Conservation (phyloP, 2,888 invertebrate species). For the Tillus elongatus region DNA sequence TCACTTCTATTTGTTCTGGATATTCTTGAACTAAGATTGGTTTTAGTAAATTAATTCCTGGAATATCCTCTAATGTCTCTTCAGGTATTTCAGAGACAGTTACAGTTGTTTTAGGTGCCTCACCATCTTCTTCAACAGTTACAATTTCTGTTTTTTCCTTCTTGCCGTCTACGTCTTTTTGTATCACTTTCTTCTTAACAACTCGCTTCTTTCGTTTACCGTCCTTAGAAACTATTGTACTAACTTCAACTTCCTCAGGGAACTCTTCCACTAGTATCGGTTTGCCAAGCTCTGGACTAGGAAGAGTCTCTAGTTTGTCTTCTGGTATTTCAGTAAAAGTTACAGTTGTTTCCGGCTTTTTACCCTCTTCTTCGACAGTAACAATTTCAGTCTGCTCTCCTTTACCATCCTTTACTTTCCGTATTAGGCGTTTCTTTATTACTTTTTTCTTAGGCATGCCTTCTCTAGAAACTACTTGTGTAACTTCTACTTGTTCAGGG, state of each 20-base stretch:
- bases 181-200: slow-evolving; percentile 38
- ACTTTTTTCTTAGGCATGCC: slow-evolving; percentile 33
- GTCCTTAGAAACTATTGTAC: slow-evolving; percentile 22
- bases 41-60: no score
- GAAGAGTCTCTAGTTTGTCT: slow-evolving; percentile 21
- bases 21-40: slow-evolving; percentile 15
- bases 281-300: slow-evolving; percentile 20
- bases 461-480: slow-evolving; percentile 32
- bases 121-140: slow-evolving; percentile 22
- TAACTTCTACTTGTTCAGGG: slow-evolving; percentile 22
- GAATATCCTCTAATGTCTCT: slow-evolving; percentile 19
- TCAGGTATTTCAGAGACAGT: slow-evolving; percentile 21
- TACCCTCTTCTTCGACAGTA: slow-evolving; percentile 30
- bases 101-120: slow-evolving; percentile 25
- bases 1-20: slow-evolving; percentile 25
- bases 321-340: slow-evolving; percentile 27
- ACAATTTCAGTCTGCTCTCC: slow-evolving; percentile 30
- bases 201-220: slow-evolving; percentile 22
- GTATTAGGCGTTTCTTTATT: slow-evolving; percentile 24
- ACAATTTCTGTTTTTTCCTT: slow-evolving; percentile 36
- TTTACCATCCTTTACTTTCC: slow-evolving; percentile 26
- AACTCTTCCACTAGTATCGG: slow-evolving; percentile 21
- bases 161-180: slow-evolving; percentile 35
- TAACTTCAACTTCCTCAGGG: slow-evolving; percentile 24
- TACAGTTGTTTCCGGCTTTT: slow-evolving; percentile 27